Base-by-base conservation (phyloP, 2,888 invertebrate genomes). In the Cosmopolites sordidus region DNA sequence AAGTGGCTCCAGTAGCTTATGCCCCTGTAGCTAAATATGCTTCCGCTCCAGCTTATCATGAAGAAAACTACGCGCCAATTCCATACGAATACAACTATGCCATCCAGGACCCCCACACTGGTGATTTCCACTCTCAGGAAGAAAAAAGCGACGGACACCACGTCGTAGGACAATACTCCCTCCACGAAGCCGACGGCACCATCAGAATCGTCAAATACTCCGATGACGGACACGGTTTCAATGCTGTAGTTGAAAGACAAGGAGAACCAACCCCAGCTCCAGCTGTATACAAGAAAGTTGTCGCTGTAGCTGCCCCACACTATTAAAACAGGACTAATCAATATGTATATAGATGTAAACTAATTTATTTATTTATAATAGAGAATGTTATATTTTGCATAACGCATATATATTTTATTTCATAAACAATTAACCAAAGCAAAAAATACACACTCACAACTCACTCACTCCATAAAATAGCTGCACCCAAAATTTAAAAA, bases 171-270 rank as follows among this genome's bases (percentile, higher is more conserved):
- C 76, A 76, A 59, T 80, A 80, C 70, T 78, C 79, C 61, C 73
- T 79, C 53, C 73, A 79, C 29, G 79, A 80, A 64, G 75, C 79
- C 39, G 80, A 80, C 61, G 79, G 80, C 58, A 78, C 80, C 33
- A 64, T 78, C 56, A 74, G 81, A 62, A 78, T 73, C 62, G 81
- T 81, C 47, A 73, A 76, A 60, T 81, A 81, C 66, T 71, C 78
- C 54, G 80, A 46, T 14, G 46, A 46, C n/a, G 78, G 79, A 55
- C 75, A 76, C 59, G 80, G 81, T 75, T 80, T 71, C 64, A 69
- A 69, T 52, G 70, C 70, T 48, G 63, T 67, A 8, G 71, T 71
- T 1, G 64, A 68, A 54, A 65, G 64, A 53, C 60, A 65, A 38
- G 83, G 83, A 45, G 83, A 84, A 8, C 58, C 58, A 14, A 45